Conservation (phyloP, 1,140 invertebrate genomes). For the Cydia fagiglandana region DNA sequence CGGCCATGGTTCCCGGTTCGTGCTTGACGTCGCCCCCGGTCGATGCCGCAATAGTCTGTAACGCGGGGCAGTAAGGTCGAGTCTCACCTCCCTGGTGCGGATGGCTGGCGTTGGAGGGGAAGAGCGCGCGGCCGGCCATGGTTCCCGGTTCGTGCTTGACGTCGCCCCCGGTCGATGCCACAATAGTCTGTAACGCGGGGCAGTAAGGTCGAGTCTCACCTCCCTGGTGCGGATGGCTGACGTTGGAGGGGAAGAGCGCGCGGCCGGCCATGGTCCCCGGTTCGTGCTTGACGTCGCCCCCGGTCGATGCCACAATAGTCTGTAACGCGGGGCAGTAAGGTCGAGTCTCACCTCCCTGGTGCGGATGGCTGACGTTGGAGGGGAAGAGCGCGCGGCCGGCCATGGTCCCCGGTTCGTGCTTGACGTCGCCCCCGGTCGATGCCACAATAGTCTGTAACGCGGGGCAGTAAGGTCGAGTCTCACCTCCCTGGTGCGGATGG, state of each 20-base stretch:
- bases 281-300: slow-evolving; percentile 54
- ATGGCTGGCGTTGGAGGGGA: slow-evolving; percentile 61
- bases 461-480: slow-evolving; percentile 28
- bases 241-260: slow-evolving; percentile 59
- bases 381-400: slow-evolving; percentile 64
- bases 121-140: slow-evolving; percentile 58
- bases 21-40: slow-evolving; percentile 46
- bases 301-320: not conserved
- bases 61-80: not conserved
- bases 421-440: slow-evolving; percentile 37
- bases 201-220: slow-evolving; percentile 41
- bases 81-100: slow-evolving; percentile 66
- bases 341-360: slow-evolving; percentile 60
- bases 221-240: slow-evolving; percentile 68
- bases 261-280: slow-evolving; percentile 55
- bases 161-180: not conserved
- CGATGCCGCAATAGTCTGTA: slow-evolving; percentile 21
- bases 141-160: slow-evolving; percentile 61
- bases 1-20: slow-evolving; percentile 46
- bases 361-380: slow-evolving; percentile 60
- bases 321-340: slow-evolving; percentile 4
- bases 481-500: slow-evolving; percentile 69
- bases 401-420: slow-evolving; percentile 55
- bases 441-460: slow-evolving; percentile 23
- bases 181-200: slow-evolving; percentile 19